Evolutionary conservation across 1,140 invertebrate genomes (phyloP).

Genomic region (Musca domestica): DNA sequence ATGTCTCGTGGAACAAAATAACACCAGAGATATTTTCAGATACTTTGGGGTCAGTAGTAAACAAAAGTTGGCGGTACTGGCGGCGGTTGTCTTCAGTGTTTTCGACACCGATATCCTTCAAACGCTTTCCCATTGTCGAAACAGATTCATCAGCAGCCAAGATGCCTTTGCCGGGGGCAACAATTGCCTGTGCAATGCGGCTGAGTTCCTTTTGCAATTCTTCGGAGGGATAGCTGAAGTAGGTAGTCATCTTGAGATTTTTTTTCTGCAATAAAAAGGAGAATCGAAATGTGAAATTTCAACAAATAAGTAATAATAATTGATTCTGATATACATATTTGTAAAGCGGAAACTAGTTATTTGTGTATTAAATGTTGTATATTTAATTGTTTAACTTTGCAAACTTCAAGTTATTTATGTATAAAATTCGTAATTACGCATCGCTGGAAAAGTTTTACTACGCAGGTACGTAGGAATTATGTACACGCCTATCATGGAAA

Average conservation of each 20-base stretch:
- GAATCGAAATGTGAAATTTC: no score
- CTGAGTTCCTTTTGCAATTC: constrained; percentile 88
- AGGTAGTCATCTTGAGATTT: constrained; percentile 68
- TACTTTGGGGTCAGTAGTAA: constrained; percentile 76
- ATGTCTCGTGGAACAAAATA: constrained; percentile 95
- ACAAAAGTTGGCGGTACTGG: constrained; percentile 83
- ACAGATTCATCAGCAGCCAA: constrained; percentile 86
- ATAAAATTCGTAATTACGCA: no score
- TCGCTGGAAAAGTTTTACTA: no score
- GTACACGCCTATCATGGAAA: no score
- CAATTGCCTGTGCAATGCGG: constrained; percentile 84
- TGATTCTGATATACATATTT: no score
- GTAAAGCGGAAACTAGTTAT: no score
- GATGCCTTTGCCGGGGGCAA: constrained; percentile 88
- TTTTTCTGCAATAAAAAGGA: background rate
- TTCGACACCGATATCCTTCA: constrained; percentile 67
- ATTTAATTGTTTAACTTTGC: no score
- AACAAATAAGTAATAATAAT: no score
- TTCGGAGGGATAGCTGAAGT: constrained; percentile 78
- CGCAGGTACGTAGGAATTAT: no score
- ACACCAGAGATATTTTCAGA: constrained; percentile 83
- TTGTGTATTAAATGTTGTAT: no score
- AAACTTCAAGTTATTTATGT: no score
- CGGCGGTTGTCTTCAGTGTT: constrained; percentile 88
- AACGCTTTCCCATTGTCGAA: constrained; percentile 84